phyloP scores from a whole-genome alignment of 1,140 invertebrate genomes.

The Drosophila kepulauana region DNA sequence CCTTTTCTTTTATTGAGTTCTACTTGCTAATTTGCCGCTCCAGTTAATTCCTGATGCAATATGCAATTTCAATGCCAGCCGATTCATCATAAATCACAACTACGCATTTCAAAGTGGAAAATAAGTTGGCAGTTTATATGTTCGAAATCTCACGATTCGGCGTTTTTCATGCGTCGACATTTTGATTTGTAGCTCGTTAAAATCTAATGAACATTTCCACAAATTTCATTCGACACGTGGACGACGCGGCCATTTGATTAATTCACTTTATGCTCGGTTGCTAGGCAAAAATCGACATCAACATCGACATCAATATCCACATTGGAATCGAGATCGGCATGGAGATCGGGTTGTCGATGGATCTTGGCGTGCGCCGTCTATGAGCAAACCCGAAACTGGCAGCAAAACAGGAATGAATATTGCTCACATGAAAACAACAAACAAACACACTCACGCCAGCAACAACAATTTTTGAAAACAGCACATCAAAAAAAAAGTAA shows the following conservation, averaged over 20 bases:
- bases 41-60: slow-evolving; percentile 29
- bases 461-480: background rate
- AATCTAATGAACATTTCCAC: slow-evolving; percentile 47
- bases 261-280: slow-evolving; percentile 42
- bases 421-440: slow-evolving; percentile 36
- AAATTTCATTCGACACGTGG: slow-evolving; percentile 57
- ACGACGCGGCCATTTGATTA: slow-evolving; percentile 59
- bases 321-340: background rate
- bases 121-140: slow-evolving; percentile 30
- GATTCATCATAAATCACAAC: slow-evolving; percentile 32
- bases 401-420: slow-evolving; percentile 63
- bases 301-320: background rate
- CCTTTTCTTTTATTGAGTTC: slow-evolving; percentile 15
- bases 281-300: slow-evolving; percentile 16
- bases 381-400: slow-evolving; percentile 33
- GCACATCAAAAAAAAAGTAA: slow-evolving; percentile 19
- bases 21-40: slow-evolving; percentile 30
- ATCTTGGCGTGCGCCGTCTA: slow-evolving; percentile 47
- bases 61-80: slow-evolving; percentile 10
- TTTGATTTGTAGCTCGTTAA: slow-evolving; percentile 43
- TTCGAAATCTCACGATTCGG: slow-evolving; percentile 48
- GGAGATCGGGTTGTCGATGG: slow-evolving; percentile 34
- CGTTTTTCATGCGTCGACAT: slow-evolving; percentile 39
- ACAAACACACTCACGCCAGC: background rate
- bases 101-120: slow-evolving; percentile 16